Evolutionary conservation across 2,797 vertebrate species (phyloP).

Genomic region (Spondyliosoma cantharus): DNA sequence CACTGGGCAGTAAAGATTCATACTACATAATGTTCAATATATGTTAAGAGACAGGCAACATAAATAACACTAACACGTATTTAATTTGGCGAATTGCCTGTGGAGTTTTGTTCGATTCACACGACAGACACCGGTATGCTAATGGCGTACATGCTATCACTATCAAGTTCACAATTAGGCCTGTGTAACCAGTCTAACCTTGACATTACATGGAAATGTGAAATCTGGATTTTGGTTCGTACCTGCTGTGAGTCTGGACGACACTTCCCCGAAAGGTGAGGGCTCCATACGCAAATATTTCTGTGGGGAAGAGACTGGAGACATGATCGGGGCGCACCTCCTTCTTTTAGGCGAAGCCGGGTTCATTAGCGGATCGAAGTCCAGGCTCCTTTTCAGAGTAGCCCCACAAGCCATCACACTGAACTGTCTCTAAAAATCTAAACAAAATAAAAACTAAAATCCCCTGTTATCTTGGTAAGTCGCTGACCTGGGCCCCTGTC

Average conservation of each 20-base stretch:
- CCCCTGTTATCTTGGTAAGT: neutral
- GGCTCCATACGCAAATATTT: conserved; percentile 95
- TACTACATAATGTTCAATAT: neutral
- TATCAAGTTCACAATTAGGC: fast-evolving
- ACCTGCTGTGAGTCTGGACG: conserved; percentile 93
- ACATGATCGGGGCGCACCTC: conserved; percentile 90
- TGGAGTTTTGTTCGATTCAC: neutral
- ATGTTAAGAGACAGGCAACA: fast-evolving
- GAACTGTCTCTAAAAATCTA: neutral
- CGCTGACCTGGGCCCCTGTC: conserved; percentile 58
- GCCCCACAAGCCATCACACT: conserved; percentile 92
- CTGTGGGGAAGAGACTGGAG: conserved; percentile 90
- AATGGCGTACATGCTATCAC: neutral
- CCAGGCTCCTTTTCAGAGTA: conserved; percentile 94
- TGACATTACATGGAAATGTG: fast-evolving
- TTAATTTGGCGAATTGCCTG: neutral
- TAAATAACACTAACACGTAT: neutral
- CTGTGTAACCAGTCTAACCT: fast-evolving
- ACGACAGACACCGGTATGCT: neutral
- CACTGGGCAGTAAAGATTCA: neutral
- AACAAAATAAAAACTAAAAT: conserved; percentile 3
- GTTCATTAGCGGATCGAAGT: conserved; percentile 93
- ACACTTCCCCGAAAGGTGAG: conserved; percentile 92
- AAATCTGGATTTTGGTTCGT: neutral
- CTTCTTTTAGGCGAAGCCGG: conserved; percentile 91